A percentile compares a stretch with the other conserved stretches of the same genome.
phyloP scores from a whole-genome alignment of 2,888 invertebrate genomes.

The Dryadula phaetusa region DNA sequence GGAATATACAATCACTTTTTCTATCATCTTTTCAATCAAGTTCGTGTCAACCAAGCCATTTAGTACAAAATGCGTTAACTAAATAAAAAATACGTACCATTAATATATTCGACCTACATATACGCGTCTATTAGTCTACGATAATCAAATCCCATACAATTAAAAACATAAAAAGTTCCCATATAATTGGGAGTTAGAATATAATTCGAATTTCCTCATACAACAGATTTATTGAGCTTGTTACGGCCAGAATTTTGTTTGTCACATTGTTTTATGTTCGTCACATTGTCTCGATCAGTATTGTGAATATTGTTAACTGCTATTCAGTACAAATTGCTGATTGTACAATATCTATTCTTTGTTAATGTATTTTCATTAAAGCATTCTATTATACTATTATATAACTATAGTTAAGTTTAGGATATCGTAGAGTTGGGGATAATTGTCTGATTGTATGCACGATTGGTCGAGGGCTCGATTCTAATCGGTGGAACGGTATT shows the following conservation, averaged over 20 bases:
- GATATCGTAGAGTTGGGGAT: no score
- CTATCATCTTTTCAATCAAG: no score
- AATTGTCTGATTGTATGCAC: no score
- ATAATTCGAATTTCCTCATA: slow-evolving; percentile 45
- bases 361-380: slow-evolving; percentile 15
- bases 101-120: not conserved
- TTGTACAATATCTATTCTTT: slow-evolving; percentile 14
- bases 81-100: no score
- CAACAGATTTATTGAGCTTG: slow-evolving; percentile 21
- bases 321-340: slow-evolving; percentile 9
- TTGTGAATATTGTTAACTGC: slow-evolving; percentile 22
- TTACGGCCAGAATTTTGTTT: slow-evolving; percentile 20
- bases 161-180: slow-evolving; percentile 35
- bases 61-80: no score
- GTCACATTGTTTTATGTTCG: slow-evolving; percentile 12
- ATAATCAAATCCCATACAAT: slow-evolving; percentile 23
- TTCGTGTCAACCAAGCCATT: no score
- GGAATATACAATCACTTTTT: no score
- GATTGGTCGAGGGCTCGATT: no score
- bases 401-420: not conserved
- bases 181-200: slow-evolving; percentile 51
- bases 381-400: slow-evolving; percentile 8
- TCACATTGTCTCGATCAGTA: slow-evolving; percentile 13
- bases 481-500: no score
- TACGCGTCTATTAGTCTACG: not conserved